A percentile compares a stretch with the other conserved stretches of the same genome.
These are phyloP conservation scores for Hyla sarda DNA, from an alignment of 2,113 vertebrate species.

Conservation along the genomic window DNA sequence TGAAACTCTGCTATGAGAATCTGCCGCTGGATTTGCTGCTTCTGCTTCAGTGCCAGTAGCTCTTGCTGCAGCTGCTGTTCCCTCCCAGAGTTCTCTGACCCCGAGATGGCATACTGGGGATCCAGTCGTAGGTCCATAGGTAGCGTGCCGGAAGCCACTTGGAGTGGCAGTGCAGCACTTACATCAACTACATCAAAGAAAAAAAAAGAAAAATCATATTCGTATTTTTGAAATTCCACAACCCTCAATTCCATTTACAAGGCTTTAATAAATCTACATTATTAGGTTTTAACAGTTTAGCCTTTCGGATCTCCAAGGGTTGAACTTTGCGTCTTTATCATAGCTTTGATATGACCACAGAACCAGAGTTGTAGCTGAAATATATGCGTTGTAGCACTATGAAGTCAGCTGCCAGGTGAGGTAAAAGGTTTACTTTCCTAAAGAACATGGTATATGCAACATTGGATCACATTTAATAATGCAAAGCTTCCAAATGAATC, in stretches of 20 bases:
- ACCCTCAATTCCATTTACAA: too few species aligned
- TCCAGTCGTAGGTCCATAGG: slow-evolving; percentile 96
- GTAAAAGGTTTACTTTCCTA: neutral
- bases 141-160: slow-evolving; percentile 83
- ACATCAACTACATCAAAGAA: slow-evolving; percentile 83
- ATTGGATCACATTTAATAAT: neutral
- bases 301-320: too few species aligned
- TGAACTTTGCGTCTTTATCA: too few species aligned
- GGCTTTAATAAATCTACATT: neutral
- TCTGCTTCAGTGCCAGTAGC: slow-evolving; percentile 93
- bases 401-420: neutral
- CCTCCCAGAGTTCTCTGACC: slow-evolving; percentile 75
- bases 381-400: neutral
- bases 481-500: neutral
- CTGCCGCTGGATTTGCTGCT: slow-evolving; percentile 97
- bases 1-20: slow-evolving; percentile 96
- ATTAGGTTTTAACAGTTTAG: too few species aligned
- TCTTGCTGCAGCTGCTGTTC: slow-evolving; percentile 97
- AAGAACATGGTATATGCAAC: neutral
- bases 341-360: neutral
- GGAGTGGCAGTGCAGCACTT: slow-evolving; percentile 87
- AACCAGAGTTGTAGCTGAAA: neutral
- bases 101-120: slow-evolving; percentile 85
- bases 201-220: neutral
- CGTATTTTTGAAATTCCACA: neutral